Conservation (phyloP, 2,888 invertebrate species). For the Carabus problematicus region DNA sequence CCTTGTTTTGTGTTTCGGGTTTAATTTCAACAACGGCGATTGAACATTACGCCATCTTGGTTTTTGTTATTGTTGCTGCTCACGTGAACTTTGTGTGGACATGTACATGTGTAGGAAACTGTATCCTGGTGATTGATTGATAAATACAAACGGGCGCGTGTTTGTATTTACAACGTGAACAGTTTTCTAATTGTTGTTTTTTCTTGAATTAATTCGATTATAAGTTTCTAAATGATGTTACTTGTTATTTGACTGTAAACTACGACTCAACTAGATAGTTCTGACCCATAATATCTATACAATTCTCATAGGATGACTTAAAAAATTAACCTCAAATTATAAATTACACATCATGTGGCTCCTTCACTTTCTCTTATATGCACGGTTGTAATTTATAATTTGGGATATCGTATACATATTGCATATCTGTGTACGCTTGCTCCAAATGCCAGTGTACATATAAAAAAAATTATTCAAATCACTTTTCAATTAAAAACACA, state of each 20-base stretch:
- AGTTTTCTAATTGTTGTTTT: conserved; percentile 22
- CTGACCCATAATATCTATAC: conserved; percentile 38
- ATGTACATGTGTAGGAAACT: conserved; percentile 22
- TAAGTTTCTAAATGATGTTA: conserved; percentile 11
- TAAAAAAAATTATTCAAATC: conserved; percentile 27
- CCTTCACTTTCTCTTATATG: too few species aligned
- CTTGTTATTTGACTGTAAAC: conserved; percentile 33
- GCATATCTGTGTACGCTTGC: conserved; percentile 43
- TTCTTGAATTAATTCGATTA: conserved; percentile 17
- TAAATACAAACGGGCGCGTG: conserved; percentile 26
- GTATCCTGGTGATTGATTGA: conserved; percentile 30
- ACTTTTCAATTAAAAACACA: conserved; percentile 34
- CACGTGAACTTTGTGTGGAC: conserved; percentile 27
- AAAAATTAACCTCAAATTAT: conserved; percentile 25
- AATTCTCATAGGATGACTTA: conserved; percentile 35
- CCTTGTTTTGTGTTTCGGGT: conserved; percentile 20
- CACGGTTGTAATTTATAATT: conserved; percentile 27
- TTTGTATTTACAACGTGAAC: conserved; percentile 27
- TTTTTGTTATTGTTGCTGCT: conserved; percentile 25
- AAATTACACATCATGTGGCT: conserved; percentile 21
- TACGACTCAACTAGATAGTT: conserved; percentile 40
- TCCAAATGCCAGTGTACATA: conserved; percentile 40
- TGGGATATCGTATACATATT: conserved; percentile 36
- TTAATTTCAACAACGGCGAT: too few species aligned
- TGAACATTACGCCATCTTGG: conserved; percentile 27